phyloP scores from a whole-genome alignment of 2,113 vertebrate genomes.

The Boleophthalmus pectinirostris region DNA sequence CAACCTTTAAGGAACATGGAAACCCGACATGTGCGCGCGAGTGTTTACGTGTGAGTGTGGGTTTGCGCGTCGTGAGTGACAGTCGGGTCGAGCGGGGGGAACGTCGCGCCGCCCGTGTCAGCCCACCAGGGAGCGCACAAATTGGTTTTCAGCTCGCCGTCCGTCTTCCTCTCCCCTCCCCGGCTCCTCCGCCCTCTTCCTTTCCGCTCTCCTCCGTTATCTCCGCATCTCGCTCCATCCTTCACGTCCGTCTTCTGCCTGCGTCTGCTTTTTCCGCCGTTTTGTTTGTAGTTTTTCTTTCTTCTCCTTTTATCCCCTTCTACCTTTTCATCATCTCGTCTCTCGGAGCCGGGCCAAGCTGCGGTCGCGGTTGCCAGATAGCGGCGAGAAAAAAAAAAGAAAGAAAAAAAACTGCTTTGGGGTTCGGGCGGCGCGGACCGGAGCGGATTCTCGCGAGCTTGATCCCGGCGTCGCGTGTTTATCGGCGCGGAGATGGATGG shows the following conservation, averaged over 20 bases:
- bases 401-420: conserved; percentile 25
- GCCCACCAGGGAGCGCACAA: conserved; percentile 67
- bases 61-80: conserved; percentile 62
- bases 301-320: not conserved
- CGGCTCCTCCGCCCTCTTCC: conserved; percentile 45
- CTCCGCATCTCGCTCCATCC: conserved; percentile 46
- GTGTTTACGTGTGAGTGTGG: conserved; percentile 17
- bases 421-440: conserved; percentile 35
- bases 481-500: conserved; percentile 35
- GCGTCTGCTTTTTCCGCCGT: conserved; percentile 26
- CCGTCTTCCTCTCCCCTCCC: conserved; percentile 58
- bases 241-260: conserved; percentile 48
- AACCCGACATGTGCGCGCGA: too few relatives aligned
- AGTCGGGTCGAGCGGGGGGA: conserved; percentile 62
- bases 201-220: conserved; percentile 20
- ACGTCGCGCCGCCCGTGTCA: conserved; percentile 64
- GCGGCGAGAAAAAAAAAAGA: too few relatives aligned
- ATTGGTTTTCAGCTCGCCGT: conserved; percentile 66
- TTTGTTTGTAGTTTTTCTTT: conserved; percentile 38
- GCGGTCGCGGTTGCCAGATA: conserved; percentile 44
- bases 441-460: conserved; percentile 45
- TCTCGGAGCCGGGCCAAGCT: conserved; percentile 32
- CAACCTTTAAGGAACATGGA: too few relatives aligned
- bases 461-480: conserved; percentile 51
- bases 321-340: conserved; percentile 46